Base-by-base conservation (phyloP, 2,888 invertebrate species). In the Lottia gigantea region DNA sequence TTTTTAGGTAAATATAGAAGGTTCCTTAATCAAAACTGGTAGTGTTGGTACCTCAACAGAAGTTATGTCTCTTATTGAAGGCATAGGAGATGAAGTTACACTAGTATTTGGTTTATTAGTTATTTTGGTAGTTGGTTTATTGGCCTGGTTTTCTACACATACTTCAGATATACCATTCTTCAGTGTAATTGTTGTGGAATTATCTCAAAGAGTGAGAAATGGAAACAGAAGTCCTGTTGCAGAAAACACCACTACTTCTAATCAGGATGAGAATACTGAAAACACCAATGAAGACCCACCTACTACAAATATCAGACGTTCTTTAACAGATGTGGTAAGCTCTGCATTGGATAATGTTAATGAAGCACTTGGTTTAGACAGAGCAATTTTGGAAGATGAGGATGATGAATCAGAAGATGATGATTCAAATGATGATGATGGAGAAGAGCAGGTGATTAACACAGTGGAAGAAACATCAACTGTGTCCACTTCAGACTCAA, bases 51-150 rank as follows among this genome's bases (percentile, higher is more conserved):
- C 25, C n/a, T 46, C 2, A 23, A 46, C 19, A n/a, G 14, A 55
- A 68, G 72, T 25, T 23, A 86, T 86, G 87, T 70, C 93, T 80
- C 89, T 94, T 83, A 93, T 95, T 80, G 94, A 94, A 87, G 95
- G 95, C 64, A 91, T 95, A 71, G 95, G 95, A 31, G 94, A 95
- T 89, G 95, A 95, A 90, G 94, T 95, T 74, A 91, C 93, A 66
- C 91, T 94, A 84, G 93, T 92, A 83, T 91, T 94, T 84, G 90
- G 92, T 67, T 89, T 91, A 31, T 89, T 93, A 72, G 86, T 93
- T 40, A 85, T 92, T 46, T 76, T 92, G 3, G 84, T 88, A 23
- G 81, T 93, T 23, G 87, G 88, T 1, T 91, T 92, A 75, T 89
- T 93, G 67, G 92, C 94, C 68, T 95, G 95, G 91, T 92, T 93